These are phyloP conservation scores for Fratercula arctica DNA, from an alignment of 2,797 vertebrate species.

Conservation along the genomic window DNA sequence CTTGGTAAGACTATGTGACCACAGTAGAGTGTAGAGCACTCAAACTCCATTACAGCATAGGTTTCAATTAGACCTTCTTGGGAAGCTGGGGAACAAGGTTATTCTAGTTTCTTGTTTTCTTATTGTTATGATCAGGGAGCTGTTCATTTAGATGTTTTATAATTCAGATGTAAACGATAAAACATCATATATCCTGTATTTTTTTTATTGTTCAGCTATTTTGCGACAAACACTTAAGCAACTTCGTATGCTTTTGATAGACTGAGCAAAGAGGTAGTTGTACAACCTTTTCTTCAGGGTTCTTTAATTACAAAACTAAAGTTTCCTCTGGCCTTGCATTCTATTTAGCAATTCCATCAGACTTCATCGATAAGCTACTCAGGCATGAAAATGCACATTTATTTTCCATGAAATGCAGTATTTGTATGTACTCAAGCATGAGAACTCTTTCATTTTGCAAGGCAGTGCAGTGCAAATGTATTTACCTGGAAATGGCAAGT, in stretches of 20 bases:
- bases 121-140: not conserved
- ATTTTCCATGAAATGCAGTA: not conserved
- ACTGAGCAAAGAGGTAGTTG: not conserved
- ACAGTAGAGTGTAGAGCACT: not conserved
- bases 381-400: not conserved
- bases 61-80: not conserved
- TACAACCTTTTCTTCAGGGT: not conserved
- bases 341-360: not conserved
- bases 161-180: not conserved
- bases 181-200: not conserved
- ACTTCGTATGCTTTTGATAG: not conserved
- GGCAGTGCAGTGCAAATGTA: not conserved
- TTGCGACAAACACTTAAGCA: not conserved
- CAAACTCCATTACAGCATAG: not conserved
- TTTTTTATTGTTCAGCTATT: not conserved
- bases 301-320: not conserved
- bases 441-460: not conserved
- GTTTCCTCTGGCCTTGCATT: rapidly evolving
- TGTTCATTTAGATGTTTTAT: not conserved
- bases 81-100: not conserved
- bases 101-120: not conserved
- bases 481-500: not conserved
- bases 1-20: not conserved
- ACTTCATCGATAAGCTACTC: not conserved
- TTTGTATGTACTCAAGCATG: not conserved